Conservation (phyloP, 30 jellyfish, hydroid and myxozoan genomes). For the Aurelia coerulea region DNA sequence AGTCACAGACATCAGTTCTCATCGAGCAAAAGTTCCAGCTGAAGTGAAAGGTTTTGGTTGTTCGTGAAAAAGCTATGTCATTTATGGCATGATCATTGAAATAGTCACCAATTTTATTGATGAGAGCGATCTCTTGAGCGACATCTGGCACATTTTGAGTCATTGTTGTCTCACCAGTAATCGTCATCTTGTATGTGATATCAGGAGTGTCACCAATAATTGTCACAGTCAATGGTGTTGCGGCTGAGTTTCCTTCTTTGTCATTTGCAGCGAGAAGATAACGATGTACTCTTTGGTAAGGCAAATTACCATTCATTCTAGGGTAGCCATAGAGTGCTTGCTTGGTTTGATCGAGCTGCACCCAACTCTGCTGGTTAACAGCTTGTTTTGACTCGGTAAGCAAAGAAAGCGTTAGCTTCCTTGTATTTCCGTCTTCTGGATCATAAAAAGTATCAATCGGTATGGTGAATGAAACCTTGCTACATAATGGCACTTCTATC, state of each 20-base stretch:
- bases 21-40: constrained; percentile 81
- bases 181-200: constrained; percentile 25
- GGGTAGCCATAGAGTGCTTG: constrained; percentile 84
- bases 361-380: constrained; percentile 64
- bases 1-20: constrained; percentile 66
- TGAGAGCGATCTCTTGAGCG: constrained; percentile 66
- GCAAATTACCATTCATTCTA: constrained; percentile 33
- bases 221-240: constrained; percentile 59
- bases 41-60: constrained; percentile 11
- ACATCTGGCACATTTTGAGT: constrained; percentile 30
- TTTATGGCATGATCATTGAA: constrained; percentile 60
- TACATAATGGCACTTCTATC: constrained; percentile 56
- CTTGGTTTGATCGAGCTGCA: constrained; percentile 63
- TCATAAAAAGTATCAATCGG: constrained; percentile 65
- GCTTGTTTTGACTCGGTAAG: constrained; percentile 56
- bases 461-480: constrained; percentile 53
- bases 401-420: constrained; percentile 54
- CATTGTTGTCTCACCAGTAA: constrained; percentile 33
- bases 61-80: constrained; percentile 48
- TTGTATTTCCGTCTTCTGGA: constrained; percentile 78
- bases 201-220: constrained; percentile 57
- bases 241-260: constrained; percentile 62
- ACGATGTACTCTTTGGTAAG: constrained; percentile 18
- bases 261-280: constrained; percentile 87
- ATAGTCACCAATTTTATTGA: constrained; percentile 32